Percentiles rank a stretch among this genome's conserved stretches.
Conservation (phyloP, 1,140 invertebrate species). For the Brachionus angularis region DNA sequence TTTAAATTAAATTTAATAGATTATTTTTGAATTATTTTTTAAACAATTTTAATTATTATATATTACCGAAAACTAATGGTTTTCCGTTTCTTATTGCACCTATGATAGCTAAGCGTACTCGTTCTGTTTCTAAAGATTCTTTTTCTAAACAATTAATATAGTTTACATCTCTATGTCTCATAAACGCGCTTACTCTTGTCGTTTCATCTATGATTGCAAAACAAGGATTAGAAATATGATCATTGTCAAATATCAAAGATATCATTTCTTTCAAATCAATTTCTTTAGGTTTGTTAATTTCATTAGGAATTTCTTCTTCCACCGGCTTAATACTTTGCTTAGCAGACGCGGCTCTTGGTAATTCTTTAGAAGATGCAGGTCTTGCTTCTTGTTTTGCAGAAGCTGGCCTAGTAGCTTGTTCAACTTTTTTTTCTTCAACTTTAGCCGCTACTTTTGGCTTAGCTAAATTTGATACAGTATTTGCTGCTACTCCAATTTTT, state of each 20-base stretch:
- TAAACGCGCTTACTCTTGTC: conserved; percentile 27
- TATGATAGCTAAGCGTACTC: background rate
- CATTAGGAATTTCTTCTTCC: too few relatives aligned
- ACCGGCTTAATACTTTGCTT: too few relatives aligned
- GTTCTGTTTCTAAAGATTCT: background rate
- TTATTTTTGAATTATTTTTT: too few relatives aligned
- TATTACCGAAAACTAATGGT: conserved; percentile 16
- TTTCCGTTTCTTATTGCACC: conserved; percentile 16
- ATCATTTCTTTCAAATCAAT: conserved; percentile 20
- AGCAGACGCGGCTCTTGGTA: too few relatives aligned
- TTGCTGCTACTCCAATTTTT: too few relatives aligned
- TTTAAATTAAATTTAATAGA: background rate
- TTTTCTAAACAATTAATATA: conserved; percentile 6
- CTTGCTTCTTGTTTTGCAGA: background rate
- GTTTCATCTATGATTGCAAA: conserved; percentile 17
- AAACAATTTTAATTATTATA: background rate
- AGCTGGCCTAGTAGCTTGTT: background rate
- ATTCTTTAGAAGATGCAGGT: background rate
- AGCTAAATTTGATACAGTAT: background rate
- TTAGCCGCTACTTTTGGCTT: background rate
- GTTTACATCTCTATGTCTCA: conserved; percentile 4
- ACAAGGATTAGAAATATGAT: background rate
- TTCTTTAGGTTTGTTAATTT: too few relatives aligned
- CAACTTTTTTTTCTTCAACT: background rate
- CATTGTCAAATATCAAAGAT: background rate